Evolutionary conservation across 2,797 vertebrate genomes (phyloP), one percentile per base, ranked within the genome.

Genomic region (Ptychadena robeensis): DNA sequence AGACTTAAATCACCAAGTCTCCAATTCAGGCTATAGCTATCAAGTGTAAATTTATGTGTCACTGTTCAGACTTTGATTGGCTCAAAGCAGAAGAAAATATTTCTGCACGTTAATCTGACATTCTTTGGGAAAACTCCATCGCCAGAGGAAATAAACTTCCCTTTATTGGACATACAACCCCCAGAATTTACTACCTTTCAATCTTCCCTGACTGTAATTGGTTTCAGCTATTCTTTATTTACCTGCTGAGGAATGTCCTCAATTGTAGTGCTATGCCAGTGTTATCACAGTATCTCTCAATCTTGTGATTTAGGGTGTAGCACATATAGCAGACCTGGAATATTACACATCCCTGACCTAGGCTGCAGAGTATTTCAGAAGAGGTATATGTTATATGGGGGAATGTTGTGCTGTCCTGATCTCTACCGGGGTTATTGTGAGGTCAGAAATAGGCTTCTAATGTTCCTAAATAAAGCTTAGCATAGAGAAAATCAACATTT

Each of bases 61-160:
- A 22, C 53, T 25, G n/a, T 31, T 35, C 31, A 22, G 18, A 35
- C 31, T 48, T 32, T 66, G n/a, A 75, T 75, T 64, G 73, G 57
- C 73, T 66, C 37, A 48, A 30, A 32, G 4, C 9, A 30, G 35
- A 37, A 38, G 18, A n/a, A 78, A 37, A 25, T 67, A 53, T 67
- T 48, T 78, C 11, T 44, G 27, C 5, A 12, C 32, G 74, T 27
- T 78, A 68, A 67, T 35, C 30, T 68, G 14, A 78, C 64, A 53
- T 68, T 78, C 40, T 34, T 31, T 68, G 75, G 63, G 64, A 78
- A 78, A 67, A 78, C 25, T 78, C 75, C n/a, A 9, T 68, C n/a
- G 31, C 65, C 76, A 79, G 65, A 79, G 76, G 65, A 79, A 79
- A 57, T 68, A 32, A 78, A 68, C 65, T 37, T 57, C 11, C 11